Evolutionary conservation across 2,888 invertebrate genomes (phyloP).

Genomic region (Entomobrya multifasciata): DNA sequence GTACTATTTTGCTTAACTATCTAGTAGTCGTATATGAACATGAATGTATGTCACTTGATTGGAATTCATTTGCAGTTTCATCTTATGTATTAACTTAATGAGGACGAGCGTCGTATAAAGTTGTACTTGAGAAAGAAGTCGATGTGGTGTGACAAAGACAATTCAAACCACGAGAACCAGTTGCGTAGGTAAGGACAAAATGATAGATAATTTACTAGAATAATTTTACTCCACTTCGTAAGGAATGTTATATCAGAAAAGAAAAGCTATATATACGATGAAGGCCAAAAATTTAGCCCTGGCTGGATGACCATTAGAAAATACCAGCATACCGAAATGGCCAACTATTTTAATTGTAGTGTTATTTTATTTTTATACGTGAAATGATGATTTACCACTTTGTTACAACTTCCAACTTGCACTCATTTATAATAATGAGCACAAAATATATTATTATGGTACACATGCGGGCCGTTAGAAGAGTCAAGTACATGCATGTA

Average conservation of each 20-base stretch:
- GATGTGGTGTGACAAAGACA: background rate
- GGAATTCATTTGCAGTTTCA: background rate
- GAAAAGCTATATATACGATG: too few species aligned
- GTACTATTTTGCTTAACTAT: background rate
- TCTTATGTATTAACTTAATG: background rate
- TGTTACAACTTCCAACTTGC: background rate
- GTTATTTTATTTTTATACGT: background rate
- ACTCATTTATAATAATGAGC: slow-evolving; percentile 39
- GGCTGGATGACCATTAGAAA: too few species aligned
- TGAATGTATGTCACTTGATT: background rate
- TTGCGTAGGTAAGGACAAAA: slow-evolving; percentile 38
- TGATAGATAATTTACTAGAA: slow-evolving; percentile 46
- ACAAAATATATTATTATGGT: slow-evolving; percentile 8
- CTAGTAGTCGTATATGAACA: background rate
- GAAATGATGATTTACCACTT: background rate
- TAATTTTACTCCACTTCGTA: slow-evolving; percentile 16
- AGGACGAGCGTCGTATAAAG: too few species aligned
- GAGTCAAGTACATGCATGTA: too few species aligned
- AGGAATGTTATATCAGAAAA: too few species aligned
- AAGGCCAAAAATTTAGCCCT: too few species aligned
- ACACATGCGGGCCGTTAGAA: slow-evolving; percentile 49
- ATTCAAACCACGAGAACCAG: background rate
- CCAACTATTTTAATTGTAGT: slow-evolving; percentile 4
- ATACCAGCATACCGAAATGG: too few species aligned
- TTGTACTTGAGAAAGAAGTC: background rate